These are phyloP conservation scores for Xenopus laevis DNA, from an alignment of 2,113 vertebrate species.

Conservation along the genomic window DNA sequence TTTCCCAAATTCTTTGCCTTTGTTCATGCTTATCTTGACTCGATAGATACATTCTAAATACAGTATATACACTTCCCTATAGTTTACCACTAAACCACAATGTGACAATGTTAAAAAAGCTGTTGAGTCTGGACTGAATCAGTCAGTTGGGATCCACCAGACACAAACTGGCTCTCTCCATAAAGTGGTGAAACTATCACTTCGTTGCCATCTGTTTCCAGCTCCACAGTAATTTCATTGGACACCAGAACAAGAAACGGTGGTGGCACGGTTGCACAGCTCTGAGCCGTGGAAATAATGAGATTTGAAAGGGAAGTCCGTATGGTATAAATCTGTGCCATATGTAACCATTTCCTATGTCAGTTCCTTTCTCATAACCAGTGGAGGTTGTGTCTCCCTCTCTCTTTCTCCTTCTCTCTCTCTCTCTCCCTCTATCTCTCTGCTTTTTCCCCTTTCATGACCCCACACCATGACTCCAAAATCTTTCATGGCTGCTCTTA, in stretches of 20 bases:
- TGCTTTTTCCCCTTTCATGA: slow-evolving; percentile 70
- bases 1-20: no score
- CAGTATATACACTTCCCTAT: no score
- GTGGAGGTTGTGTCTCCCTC: slow-evolving; percentile 53
- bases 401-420: slow-evolving; percentile 24
- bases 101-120: no score
- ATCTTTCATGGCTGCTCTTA: slow-evolving; percentile 75
- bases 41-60: no score
- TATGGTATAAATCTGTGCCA: slow-evolving; percentile 87
- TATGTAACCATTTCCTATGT: slow-evolving; percentile 91
- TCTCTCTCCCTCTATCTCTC: neutral
- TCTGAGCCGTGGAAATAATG: slow-evolving; percentile 73
- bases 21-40: no score
- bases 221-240: slow-evolving; percentile 56
- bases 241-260: slow-evolving; percentile 64
- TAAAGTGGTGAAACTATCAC: slow-evolving; percentile 55
- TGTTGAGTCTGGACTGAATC: slow-evolving; percentile 1
- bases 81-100: no score
- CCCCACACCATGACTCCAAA: slow-evolving; percentile 80
- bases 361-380: slow-evolving; percentile 84
- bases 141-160: neutral
- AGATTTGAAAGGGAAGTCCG: slow-evolving; percentile 82
- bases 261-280: slow-evolving; percentile 53
- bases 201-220: slow-evolving; percentile 47
- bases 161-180: slow-evolving; percentile 2